Conservation (phyloP, 2,888 invertebrate genomes). For the Lasioglossum villosulum region DNA sequence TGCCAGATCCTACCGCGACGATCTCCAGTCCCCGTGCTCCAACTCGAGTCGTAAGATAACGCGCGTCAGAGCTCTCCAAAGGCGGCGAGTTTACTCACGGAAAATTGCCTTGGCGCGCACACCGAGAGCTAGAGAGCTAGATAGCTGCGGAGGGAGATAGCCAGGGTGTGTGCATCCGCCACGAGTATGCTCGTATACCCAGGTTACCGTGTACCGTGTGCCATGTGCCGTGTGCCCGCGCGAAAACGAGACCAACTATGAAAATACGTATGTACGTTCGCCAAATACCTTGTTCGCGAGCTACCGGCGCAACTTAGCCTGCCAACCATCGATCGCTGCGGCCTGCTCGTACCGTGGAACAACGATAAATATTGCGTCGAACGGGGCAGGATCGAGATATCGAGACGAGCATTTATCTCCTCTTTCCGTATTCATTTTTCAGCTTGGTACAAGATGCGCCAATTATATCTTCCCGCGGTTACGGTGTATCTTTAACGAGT, state of each 20-base stretch:
- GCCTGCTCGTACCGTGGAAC: no score
- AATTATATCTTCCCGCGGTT: no score
- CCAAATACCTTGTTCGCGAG: background rate
- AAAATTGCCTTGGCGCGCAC: conserved; percentile 67
- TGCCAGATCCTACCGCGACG: conserved; percentile 54
- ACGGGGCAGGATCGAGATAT: background rate
- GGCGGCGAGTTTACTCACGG: conserved; percentile 67
- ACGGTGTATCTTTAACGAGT: background rate
- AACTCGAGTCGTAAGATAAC: conserved; percentile 64
- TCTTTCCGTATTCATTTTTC: background rate
- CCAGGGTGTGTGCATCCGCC: conserved; percentile 2
- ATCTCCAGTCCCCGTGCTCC: conserved; percentile 33
- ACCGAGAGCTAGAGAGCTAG: conserved; percentile 9
- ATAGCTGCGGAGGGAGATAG: background rate
- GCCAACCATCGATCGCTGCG: background rate
- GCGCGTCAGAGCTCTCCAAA: conserved; percentile 61
- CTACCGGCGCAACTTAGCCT: background rate
- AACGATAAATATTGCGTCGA: background rate
- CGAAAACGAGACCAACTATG: conserved; percentile 2
- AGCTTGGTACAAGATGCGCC: background rate
- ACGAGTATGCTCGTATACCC: background rate
- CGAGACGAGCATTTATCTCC: background rate
- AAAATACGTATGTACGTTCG: background rate
- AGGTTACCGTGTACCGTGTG: background rate
- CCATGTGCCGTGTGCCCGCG: background rate